Conservation (phyloP, 2,113 vertebrate genomes). For the Megaceryle maxima region DNA sequence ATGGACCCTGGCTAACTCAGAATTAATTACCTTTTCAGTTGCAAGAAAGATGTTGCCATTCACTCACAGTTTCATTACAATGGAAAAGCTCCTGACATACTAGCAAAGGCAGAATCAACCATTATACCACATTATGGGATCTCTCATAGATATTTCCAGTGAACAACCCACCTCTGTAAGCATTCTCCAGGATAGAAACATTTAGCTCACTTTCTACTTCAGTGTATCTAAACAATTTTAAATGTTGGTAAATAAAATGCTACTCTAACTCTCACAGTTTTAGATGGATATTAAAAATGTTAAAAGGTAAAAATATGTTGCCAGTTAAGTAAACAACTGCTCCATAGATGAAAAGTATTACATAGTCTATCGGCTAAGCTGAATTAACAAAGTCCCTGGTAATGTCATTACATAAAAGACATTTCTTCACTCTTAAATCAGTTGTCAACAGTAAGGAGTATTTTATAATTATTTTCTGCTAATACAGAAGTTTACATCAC, state of each 20-base stretch:
- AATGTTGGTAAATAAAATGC: not conserved
- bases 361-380: not conserved
- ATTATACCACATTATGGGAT: not conserved
- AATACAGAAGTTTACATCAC: not conserved
- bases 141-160: not conserved
- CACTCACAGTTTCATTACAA: not conserved
- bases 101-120: not conserved
- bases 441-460: not conserved
- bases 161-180: not conserved
- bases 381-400: not conserved
- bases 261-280: not conserved
- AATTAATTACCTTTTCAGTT: not conserved
- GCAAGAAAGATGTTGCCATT: not conserved
- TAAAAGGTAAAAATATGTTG: not conserved
- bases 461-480: not conserved
- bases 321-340: not conserved
- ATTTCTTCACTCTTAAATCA: constrained; percentile 3
- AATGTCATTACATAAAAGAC: constrained; percentile 5
- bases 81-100: not conserved
- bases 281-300: not conserved
- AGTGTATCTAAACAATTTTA: not conserved
- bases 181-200: not conserved
- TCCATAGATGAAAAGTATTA: constrained; percentile 16
- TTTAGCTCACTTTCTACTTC: not conserved
- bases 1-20: not conserved